These are phyloP conservation scores for Cladopsammia gracilis DNA, from an alignment of 64 coral and sea anemone genomes.

Conservation along the genomic window DNA sequence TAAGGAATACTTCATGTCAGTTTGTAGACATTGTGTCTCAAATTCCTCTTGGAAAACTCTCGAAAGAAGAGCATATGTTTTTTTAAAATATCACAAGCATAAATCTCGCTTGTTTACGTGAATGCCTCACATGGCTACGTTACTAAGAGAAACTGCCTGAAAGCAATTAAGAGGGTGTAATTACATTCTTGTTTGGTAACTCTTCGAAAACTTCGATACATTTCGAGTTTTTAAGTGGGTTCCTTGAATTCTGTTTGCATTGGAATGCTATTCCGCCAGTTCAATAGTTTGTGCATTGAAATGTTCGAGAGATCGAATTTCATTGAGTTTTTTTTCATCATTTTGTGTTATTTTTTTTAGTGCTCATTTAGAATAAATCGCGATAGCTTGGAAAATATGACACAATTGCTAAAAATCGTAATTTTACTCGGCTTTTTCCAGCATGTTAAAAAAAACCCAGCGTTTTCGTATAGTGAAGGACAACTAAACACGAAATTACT, in stretches of 20 bases:
- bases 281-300: neutral
- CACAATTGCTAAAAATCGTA: too few species aligned
- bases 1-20: neutral
- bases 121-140: neutral
- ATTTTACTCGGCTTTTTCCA: too few species aligned
- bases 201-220: neutral
- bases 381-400: neutral
- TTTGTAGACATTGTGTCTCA: constrained; percentile 12
- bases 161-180: neutral
- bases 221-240: constrained; percentile 3
- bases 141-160: neutral
- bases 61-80: constrained; percentile 6
- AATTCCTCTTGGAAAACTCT: constrained; percentile 18
- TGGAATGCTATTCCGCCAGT: neutral
- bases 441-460: too few species aligned
- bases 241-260: neutral
- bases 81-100: neutral
- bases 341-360: too few species aligned
- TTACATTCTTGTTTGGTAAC: neutral
- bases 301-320: neutral
- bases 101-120: constrained; percentile 15
- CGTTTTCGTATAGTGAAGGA: too few species aligned
- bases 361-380: neutral
- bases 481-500: too few species aligned
- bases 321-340: too few species aligned